These are phyloP conservation scores for Callocephalon fimbriatum DNA, from an alignment of 2,113 vertebrate species.

Conservation along the genomic window DNA sequence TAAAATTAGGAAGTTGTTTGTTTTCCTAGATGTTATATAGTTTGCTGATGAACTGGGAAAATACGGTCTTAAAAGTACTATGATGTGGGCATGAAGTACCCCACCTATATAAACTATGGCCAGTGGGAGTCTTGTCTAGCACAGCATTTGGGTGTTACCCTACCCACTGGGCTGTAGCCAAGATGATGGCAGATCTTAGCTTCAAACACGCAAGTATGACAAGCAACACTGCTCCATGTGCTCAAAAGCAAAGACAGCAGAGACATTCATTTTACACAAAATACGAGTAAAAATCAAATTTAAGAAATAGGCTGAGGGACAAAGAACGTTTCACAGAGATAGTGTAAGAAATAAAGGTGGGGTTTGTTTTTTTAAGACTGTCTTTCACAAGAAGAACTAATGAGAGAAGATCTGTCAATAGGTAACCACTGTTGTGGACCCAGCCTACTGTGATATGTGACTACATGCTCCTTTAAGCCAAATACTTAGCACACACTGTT, in stretches of 20 bases:
- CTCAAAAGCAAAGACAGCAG: not conserved
- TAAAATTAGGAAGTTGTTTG: not conserved
- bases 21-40: not conserved
- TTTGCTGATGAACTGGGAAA: not conserved
- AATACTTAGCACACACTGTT: not conserved
- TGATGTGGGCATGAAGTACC: not conserved
- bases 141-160: not conserved
- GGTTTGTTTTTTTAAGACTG: not conserved
- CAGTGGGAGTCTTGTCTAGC: not conserved
- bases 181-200: not conserved
- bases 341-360: not conserved
- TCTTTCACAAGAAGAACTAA: not conserved
- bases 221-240: not conserved
- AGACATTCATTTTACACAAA: not conserved
- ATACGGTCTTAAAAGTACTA: not conserved
- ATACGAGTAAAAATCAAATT: not conserved
- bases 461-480: not conserved
- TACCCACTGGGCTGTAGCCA: fast-evolving
- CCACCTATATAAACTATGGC: not conserved
- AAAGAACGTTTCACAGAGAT: not conserved
- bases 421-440: not conserved
- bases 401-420: not conserved
- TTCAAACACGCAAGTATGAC: not conserved
- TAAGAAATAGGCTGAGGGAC: not conserved
- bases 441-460: not conserved